Evolutionary conservation across 2,888 invertebrate species (phyloP).

Genomic region (Hypercompe scribonia): DNA sequence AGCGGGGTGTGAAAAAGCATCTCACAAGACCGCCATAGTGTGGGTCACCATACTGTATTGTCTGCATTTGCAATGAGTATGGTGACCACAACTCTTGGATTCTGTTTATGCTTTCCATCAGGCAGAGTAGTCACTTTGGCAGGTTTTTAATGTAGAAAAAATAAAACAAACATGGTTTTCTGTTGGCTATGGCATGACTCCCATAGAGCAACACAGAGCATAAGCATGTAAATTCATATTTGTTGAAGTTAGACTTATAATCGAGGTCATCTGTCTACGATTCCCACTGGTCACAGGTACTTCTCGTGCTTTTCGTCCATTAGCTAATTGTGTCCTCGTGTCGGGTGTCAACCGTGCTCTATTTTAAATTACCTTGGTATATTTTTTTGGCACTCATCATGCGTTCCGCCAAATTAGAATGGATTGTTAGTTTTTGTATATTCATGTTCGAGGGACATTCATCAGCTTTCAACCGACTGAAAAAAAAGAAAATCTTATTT

Average conservation of each 20-base stretch:
- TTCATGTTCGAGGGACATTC: background rate
- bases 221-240: too few relatives aligned
- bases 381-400: constrained; percentile 50
- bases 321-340: constrained; percentile 61
- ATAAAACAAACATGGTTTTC: too few relatives aligned
- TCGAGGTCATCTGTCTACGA: constrained; percentile 27
- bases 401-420: constrained; percentile 24
- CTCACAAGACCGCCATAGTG: too few relatives aligned
- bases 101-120: too few relatives aligned
- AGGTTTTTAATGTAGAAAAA: too few relatives aligned
- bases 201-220: too few relatives aligned
- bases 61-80: too few relatives aligned
- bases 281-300: constrained; percentile 26
- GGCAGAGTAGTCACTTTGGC: too few relatives aligned
- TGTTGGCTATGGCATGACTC: too few relatives aligned
- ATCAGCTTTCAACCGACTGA: background rate
- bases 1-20: too few relatives aligned
- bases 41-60: too few relatives aligned
- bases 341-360: constrained; percentile 52
- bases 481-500: background rate
- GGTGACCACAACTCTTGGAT: too few relatives aligned
- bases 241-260: background rate
- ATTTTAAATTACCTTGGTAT: constrained; percentile 50
- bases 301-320: constrained; percentile 47
- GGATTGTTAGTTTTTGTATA: background rate